These are phyloP conservation scores for Hylaeus volcanicus DNA, from an alignment of 1,140 invertebrate species.

Conservation along the genomic window DNA sequence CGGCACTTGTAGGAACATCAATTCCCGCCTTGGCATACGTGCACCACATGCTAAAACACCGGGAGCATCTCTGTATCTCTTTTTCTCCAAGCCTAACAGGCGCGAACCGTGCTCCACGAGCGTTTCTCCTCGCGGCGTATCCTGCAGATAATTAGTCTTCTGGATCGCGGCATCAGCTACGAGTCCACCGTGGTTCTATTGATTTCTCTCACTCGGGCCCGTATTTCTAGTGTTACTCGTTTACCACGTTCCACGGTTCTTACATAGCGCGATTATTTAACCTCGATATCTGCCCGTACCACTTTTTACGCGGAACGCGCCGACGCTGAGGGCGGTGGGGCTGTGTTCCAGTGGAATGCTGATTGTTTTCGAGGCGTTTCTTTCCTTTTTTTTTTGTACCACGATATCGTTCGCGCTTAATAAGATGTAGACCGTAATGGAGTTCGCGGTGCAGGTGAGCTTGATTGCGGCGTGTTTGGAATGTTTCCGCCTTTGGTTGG, in stretches of 20 bases:
- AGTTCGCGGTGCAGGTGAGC: background rate
- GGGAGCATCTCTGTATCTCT: background rate
- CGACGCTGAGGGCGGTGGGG: background rate
- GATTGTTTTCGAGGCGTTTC: conserved; percentile 29
- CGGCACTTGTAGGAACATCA: conserved; percentile 30
- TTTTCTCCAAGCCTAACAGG: background rate
- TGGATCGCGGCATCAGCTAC: conserved; percentile 6
- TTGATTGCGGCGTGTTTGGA: too few relatives aligned
- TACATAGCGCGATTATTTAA: conserved; percentile 46
- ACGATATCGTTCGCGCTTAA: conserved; percentile 22
- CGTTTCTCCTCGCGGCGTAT: conserved; percentile 23
- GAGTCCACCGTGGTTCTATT: conserved; percentile 18
- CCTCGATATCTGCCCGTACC: conserved; percentile 33
- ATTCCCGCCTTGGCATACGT: conserved; percentile 47
- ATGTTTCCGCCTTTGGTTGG: too few relatives aligned
- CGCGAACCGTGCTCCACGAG: background rate
- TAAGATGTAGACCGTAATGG: conserved; percentile 18
- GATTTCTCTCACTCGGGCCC: conserved; percentile 22
- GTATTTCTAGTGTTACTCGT: conserved; percentile 33
- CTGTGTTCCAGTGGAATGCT: conserved; percentile 15
- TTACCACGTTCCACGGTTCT: conserved; percentile 39
- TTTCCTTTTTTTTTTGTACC: background rate
- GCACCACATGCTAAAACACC: conserved; percentile 52
- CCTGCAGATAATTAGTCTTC: conserved; percentile 47
- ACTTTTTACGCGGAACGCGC: conserved; percentile 24